A percentile compares a stretch with the other conserved stretches of the same genome.
Evolutionary conservation across 2,888 invertebrate species (phyloP).

Genomic region (Nineta flava): DNA sequence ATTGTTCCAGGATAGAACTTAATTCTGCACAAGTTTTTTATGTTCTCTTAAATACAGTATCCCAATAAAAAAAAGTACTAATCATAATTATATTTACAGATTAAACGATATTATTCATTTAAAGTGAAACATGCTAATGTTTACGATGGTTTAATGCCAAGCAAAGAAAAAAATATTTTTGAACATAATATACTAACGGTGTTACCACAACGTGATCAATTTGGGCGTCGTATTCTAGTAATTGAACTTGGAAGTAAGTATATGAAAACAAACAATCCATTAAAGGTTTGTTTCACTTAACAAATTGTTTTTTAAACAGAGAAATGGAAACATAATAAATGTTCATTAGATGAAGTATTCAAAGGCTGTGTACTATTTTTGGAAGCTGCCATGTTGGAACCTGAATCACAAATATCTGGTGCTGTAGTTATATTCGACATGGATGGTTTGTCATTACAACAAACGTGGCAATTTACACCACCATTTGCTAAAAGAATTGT

Average conservation of each 20-base stretch:
- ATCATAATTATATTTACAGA: constrained; percentile 30
- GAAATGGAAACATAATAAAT: constrained; percentile 71
- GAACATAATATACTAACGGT: constrained; percentile 64
- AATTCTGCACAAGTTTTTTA: no score
- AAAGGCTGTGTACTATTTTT: constrained; percentile 67
- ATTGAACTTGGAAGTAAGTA: constrained; percentile 67
- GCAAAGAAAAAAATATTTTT: constrained; percentile 60
- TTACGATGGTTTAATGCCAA: constrained; percentile 55
- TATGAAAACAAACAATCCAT: neutral
- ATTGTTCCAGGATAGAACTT: no score
- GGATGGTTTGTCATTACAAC: constrained; percentile 66
- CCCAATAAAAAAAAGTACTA: no score
- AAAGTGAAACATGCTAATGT: constrained; percentile 60
- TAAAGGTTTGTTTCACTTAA: no score
- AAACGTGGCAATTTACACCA: constrained; percentile 76
- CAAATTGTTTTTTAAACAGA: constrained; percentile 29
- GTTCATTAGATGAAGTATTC: constrained; percentile 63
- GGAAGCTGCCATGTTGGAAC: constrained; percentile 70
- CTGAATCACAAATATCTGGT: constrained; percentile 57
- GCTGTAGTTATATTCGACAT: constrained; percentile 72
- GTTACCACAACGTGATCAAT: constrained; percentile 61
- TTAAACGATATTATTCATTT: constrained; percentile 67
- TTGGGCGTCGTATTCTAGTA: constrained; percentile 58
- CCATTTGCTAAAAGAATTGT: constrained; percentile 71
- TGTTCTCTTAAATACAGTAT: no score